These are phyloP conservation scores for Aurelia aurita complex sp. Pacific DNA, from an alignment of 30 jellyfish, hydroid and myxozoan species.

Conservation along the genomic window DNA sequence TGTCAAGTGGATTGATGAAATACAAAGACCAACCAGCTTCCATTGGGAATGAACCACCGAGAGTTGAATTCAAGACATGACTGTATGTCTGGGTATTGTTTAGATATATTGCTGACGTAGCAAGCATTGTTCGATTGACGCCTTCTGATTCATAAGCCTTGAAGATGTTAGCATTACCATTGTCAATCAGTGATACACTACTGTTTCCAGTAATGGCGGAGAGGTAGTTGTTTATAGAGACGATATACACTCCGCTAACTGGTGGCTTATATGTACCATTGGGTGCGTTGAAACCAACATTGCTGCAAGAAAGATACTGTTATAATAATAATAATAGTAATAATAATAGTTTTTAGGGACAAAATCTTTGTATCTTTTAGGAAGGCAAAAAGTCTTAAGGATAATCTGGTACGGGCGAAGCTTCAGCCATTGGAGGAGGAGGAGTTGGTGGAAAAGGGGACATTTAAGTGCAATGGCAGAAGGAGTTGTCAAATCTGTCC, in stretches of 20 bases:
- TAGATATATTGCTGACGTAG: slow-evolving; percentile 53
- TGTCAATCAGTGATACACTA: slow-evolving; percentile 36
- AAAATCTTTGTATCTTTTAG: too few relatives aligned
- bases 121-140: slow-evolving; percentile 52
- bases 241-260: slow-evolving; percentile 67
- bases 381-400: too few relatives aligned
- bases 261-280: slow-evolving; percentile 77
- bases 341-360: too few relatives aligned
- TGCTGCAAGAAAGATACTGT: slow-evolving; percentile 45
- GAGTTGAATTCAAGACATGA: slow-evolving; percentile 23
- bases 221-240: slow-evolving; percentile 66
- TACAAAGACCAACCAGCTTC: slow-evolving; percentile 71
- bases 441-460: too few relatives aligned
- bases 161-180: slow-evolving; percentile 25
- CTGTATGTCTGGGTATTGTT: slow-evolving; percentile 15
- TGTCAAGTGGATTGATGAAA: slow-evolving; percentile 48
- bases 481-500: too few relatives aligned
- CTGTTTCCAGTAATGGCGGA: slow-evolving; percentile 64
- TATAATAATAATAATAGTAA: too few relatives aligned
- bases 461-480: too few relatives aligned
- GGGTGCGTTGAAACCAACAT: slow-evolving; percentile 67
- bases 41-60: slow-evolving; percentile 18
- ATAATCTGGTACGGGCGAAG: too few relatives aligned
- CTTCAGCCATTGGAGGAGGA: too few relatives aligned
- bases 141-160: slow-evolving; percentile 64